Evolutionary conservation across 2,113 vertebrate genomes (phyloP), one percentile per base, ranked within the genome.

Genomic region (Lepus americanus): DNA sequence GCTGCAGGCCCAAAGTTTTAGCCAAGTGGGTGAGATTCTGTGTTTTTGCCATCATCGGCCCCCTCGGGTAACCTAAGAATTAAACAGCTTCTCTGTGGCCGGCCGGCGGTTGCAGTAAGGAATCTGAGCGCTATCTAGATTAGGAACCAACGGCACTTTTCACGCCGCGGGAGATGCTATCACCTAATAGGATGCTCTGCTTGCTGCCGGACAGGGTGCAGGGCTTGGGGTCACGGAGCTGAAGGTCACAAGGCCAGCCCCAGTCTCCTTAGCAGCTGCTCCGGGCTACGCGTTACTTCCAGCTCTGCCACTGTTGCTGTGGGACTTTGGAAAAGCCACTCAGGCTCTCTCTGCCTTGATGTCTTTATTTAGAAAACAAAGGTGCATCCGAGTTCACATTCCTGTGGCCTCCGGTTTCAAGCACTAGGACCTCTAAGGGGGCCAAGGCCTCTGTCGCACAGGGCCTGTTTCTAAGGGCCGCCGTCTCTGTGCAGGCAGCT

Each of bases 101-200:
- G 23, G 25, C 81, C 55, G 67, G 36, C 66, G 74, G 33, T 51
- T 74, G 89, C 61, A 66, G 0, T 49, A 73, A 91, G 83, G 70
- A 67, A 92, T 87, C 83, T 53, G 73, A 91, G 76, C 27, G 53
- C 10, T n/a, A n/a, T 89, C 78, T 89, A 74, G 93, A 85, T 81
- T 53, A 66, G 94, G 94, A 82, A 70, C 93, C 86, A 63, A 69
- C 76, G 85, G 64, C 29, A 51, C 17, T 19, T 64, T 92, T 95
- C 39, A 36, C 36, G 20, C 19, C 70, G 12, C 59, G 69, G 74
- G 67, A 61, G 93, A 64, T 84, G 74, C 10, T 59, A 72, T 31
- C 66, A 9, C 29, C 39, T 67, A 51, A 39, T 53, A 39, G 90
- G 64, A 29, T 74, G 55, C 8, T 33, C 11, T 9, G 0, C 79